Percentiles rank a stretch among this genome's conserved stretches.
phyloP scores from a whole-genome alignment of 2,797 vertebrate genomes.

The Characodon lateralis region DNA sequence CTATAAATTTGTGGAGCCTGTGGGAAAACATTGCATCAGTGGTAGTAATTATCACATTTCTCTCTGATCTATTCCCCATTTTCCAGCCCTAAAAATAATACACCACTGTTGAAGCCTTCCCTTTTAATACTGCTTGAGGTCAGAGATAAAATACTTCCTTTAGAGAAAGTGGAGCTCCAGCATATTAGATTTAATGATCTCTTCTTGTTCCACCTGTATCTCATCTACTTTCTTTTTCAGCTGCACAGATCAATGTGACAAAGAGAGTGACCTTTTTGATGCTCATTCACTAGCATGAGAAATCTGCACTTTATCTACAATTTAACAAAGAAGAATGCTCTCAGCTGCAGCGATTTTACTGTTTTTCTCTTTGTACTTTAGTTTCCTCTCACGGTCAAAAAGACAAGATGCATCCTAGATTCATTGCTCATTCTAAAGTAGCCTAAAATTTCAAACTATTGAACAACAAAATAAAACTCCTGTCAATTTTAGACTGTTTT shows the following conservation, averaged over 20 bases:
- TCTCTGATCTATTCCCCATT: constrained; percentile 12
- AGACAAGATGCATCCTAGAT: neutral
- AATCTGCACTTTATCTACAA: constrained; percentile 5
- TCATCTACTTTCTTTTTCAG: constrained; percentile 14
- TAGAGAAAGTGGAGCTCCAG: constrained; percentile 6
- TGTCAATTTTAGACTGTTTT: neutral
- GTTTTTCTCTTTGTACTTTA: neutral
- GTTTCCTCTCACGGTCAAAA: neutral
- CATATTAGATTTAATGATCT: constrained; percentile 24
- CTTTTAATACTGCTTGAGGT: constrained; percentile 8
- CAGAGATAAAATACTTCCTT: constrained; percentile 19
- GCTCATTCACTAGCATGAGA: constrained; percentile 41
- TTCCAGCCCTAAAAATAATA: constrained; percentile 14
- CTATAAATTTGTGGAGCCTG: neutral
- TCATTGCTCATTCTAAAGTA: neutral
- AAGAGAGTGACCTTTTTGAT: constrained; percentile 41
- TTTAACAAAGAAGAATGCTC: constrained; percentile 14
- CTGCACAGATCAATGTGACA: constrained; percentile 31
- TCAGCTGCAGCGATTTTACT: neutral
- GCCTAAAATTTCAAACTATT: neutral
- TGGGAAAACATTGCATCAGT: constrained; percentile 17
- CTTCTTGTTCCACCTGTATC: constrained; percentile 11
- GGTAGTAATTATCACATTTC: constrained; percentile 10
- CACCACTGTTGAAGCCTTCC: neutral
- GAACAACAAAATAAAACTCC: neutral